These are phyloP conservation scores for Baronia brevicornis DNA, from an alignment of 2,888 invertebrate species.

Conservation along the genomic window DNA sequence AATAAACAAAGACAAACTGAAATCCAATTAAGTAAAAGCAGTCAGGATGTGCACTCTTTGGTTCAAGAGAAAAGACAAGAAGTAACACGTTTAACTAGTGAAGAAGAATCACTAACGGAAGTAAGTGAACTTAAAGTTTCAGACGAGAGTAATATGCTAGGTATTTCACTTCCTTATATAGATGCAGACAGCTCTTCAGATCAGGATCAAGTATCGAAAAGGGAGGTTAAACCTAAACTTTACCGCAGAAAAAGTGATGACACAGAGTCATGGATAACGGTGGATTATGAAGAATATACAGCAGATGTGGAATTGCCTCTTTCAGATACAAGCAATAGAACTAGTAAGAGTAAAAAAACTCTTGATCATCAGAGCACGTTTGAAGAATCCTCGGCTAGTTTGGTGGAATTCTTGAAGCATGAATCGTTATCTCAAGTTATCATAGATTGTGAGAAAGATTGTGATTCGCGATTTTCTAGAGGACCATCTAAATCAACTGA, in stretches of 20 bases:
- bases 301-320: constrained; percentile 74
- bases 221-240: constrained; percentile 37
- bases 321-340: constrained; percentile 63
- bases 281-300: constrained; percentile 80
- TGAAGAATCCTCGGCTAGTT: constrained; percentile 74
- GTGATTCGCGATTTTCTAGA: constrained; percentile 37
- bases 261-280: constrained; percentile 80
- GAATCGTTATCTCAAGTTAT: constrained; percentile 55
- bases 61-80: constrained; percentile 59
- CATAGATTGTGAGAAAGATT: constrained; percentile 62
- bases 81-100: constrained; percentile 74
- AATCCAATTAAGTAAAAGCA: constrained; percentile 53
- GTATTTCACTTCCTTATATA: constrained; percentile 67
- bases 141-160: constrained; percentile 66
- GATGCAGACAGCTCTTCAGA: constrained; percentile 72
- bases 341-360: constrained; percentile 32
- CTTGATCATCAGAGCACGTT: constrained; percentile 76
- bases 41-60: constrained; percentile 48
- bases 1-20: constrained; percentile 73
- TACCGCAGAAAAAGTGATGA: constrained; percentile 78
- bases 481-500: constrained; percentile 46
- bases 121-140: constrained; percentile 76
- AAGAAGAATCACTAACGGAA: constrained; percentile 81
- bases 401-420: constrained; percentile 63
- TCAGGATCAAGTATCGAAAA: constrained; percentile 54